phyloP scores from a whole-genome alignment of 2,113 vertebrate genomes.

The Aptenodytes patagonicus region DNA sequence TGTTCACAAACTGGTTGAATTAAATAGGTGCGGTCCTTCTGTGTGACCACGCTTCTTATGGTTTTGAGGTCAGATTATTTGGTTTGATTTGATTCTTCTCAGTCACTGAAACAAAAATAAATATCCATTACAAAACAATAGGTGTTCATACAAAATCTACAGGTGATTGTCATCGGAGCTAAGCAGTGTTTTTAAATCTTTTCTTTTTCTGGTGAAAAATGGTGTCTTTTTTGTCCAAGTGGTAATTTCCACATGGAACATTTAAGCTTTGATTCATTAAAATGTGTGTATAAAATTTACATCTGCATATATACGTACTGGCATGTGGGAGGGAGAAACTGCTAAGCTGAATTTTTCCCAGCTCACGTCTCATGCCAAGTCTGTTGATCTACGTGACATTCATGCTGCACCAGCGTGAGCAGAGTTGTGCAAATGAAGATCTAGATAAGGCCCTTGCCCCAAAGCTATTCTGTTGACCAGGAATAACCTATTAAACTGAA shows the following conservation, averaged over 20 bases:
- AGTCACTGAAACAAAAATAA: not conserved
- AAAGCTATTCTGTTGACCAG: not conserved
- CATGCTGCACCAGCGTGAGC: not conserved
- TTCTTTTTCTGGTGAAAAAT: not conserved
- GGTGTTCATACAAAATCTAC: not conserved
- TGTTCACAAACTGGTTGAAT: not conserved
- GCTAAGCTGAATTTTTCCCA: constrained; percentile 2
- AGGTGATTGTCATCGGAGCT: not conserved
- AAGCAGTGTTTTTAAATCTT: not conserved
- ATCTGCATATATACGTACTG: not conserved
- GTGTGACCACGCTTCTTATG: rapidly evolving
- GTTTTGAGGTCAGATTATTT: not conserved
- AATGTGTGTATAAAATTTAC: not conserved
- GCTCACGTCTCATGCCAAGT: not conserved
- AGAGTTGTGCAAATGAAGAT: not conserved
- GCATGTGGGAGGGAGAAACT: not conserved
- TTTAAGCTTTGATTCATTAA: constrained; percentile 10
- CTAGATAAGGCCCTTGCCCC: constrained; percentile 20
- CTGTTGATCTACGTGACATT: not conserved
- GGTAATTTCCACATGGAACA: not conserved
- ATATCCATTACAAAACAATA: not conserved
- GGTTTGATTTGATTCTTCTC: not conserved
- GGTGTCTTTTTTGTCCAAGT: not conserved
- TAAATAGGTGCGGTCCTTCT: not conserved
- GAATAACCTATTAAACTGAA: not conserved